Base-by-base conservation (phyloP, 2,113 vertebrate species). In the Thomomys bottae region DNA sequence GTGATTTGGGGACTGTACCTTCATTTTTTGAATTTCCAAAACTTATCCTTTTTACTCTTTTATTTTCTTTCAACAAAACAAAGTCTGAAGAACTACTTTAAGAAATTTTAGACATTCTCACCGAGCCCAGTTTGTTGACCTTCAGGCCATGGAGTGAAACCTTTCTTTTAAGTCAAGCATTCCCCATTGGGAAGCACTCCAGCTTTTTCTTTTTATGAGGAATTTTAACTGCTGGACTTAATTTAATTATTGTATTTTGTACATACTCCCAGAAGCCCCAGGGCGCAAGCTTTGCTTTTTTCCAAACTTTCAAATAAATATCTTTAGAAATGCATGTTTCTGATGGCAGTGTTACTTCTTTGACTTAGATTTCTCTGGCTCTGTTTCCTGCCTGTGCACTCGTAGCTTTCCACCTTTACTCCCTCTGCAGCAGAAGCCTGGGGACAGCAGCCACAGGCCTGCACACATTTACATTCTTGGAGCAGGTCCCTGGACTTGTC, bases 161-260 rank as follows among this genome's bases (percentile, higher is more conserved):
- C 87, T 96, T 90, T 66, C 96, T 96, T 96, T 96, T 90, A 97
- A 96, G 96, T 96, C 89, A 66, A 92, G 94, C 96, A 94, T 95
- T 94, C 95, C 94, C 96, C 95, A 93, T 97, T 94, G 96, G 96
- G 95, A 95, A 95, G 92, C 34, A 32, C 79, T 95, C 94, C 93
- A 92, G 94, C 95, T 26, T 94, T 92, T 93, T 93, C 94, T 96
- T 94, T 96, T 96, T 96, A 96, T 95, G 94, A 95, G 95, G 93
- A 96, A 95, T 96, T 96, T 96, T 95, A 96, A 96, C 96, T 94
- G 96, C 93, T 97, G 96, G 95, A 89, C 93, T 97, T 97, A 96
- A 97, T 96, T 97, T 96, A 97, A 97, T 97, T 97, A 96, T 95
- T 95, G 95, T 93, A 94, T 97, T 96, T 97, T 94, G 93, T 94